Evolutionary conservation across 2,888 invertebrate genomes (phyloP), one percentile per base, ranked within the genome.

Genomic region (Brenthis ino): DNA sequence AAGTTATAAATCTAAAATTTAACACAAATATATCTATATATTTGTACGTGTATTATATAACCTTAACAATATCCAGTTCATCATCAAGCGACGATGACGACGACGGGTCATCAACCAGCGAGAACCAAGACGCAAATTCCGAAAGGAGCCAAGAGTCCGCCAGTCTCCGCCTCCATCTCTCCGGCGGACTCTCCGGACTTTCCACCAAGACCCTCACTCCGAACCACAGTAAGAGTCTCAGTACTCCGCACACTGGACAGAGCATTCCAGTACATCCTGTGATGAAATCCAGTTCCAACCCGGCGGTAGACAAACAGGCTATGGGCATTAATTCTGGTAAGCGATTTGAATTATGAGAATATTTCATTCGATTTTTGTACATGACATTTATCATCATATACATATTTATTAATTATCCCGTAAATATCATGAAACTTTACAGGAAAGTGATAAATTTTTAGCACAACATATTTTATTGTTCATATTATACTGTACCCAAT

Each of bases 61-160:
- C 14, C 1, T 37, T 37, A 28, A 28, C 1, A 14, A 43, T 71
- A 94, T 28, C 77, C 95, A 96, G 89, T 90, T 97, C 87, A 83
- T 96, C 96, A 67, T 96, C 96, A 67, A 96, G 96, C 78, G 96
- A 96, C 57, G 95, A 95, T 69, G 94, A 94, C 65, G 95, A 95
- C 75, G 93, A 93, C 65, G 94, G 93, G 1, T 92, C 93, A 0
- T 91, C 91, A 1, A 86, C 88, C 33, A 93, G 92, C 71, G 93
- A 93, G 75, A 91, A 90, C 76, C 88, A 88, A 64, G 92, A 90
- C 72, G 91, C 89, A 0, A 85, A 85, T 37, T 89, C 89, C 0
- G 91, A 91, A 61, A 71, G 86, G 11, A 88, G 89, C 60, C 89
- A 91, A 50, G 91, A 89, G 51, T 89, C 88, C 0, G 84, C 83